phyloP scores from a whole-genome alignment of 2,113 vertebrate species.

The Puffinus mauretanicus region DNA sequence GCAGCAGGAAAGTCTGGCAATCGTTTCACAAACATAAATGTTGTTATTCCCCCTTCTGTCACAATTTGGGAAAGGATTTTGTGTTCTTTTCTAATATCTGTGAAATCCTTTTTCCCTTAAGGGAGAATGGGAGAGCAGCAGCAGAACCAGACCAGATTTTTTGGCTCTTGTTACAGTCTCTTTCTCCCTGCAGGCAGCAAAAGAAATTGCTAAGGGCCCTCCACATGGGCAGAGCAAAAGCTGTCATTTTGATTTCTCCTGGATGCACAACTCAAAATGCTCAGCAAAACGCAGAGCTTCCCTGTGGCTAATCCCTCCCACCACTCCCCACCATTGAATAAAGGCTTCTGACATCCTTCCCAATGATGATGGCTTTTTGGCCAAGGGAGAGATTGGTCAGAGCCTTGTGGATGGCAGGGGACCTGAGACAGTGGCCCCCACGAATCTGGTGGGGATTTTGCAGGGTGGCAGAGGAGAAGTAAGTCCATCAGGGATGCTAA shows the following conservation, averaged over 20 bases:
- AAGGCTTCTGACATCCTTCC: neutral
- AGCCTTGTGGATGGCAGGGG: fast-evolving
- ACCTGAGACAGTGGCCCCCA: neutral
- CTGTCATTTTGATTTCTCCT: conserved; percentile 20
- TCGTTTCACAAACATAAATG: neutral
- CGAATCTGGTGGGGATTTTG: neutral
- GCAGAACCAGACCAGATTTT: neutral
- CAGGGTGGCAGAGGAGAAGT: neutral
- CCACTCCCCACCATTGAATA: neutral
- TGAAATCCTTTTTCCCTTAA: neutral
- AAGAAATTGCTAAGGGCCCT: neutral
- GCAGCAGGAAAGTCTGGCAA: neutral
- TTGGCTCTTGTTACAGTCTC: neutral
- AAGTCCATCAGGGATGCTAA: neutral
- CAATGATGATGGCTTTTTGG: neutral
- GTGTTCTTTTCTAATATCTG: neutral
- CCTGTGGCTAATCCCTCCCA: neutral
- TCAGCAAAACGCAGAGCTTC: neutral
- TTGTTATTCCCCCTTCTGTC: neutral
- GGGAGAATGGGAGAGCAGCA: neutral
- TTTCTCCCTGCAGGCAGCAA: neutral
- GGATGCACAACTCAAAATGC: neutral
- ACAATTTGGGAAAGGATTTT: neutral
- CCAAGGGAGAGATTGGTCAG: neutral
- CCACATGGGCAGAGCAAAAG: neutral